Evolutionary conservation across 2,797 vertebrate genomes (phyloP), one percentile per base, ranked within the genome.

Genomic region (Xerus rutilus): DNA sequence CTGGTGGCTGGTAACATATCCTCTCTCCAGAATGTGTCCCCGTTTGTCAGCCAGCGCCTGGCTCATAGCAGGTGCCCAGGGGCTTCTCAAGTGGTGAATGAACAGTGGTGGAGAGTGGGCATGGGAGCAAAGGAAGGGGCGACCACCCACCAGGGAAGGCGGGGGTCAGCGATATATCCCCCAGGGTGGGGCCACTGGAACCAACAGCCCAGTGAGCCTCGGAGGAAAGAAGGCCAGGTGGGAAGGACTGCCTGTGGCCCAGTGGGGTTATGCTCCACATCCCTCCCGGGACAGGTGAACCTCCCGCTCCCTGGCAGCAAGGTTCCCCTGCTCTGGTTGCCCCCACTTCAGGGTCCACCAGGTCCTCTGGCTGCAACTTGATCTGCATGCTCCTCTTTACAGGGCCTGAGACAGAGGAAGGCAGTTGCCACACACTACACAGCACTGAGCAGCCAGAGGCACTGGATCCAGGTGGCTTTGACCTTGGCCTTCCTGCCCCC

Each of bases 361-460:
- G 23, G 18, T 25, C 67, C 73, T 86, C 49, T 52, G n/a, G 5
- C 89, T 28, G 25, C 0, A 59, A 77, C 18, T 49, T 17, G 21
- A 39, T 52, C 52, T 39, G 23, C 17, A 45, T 8, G 8, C 7
- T 28, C 35, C 13, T 14, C 28, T 45, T 72, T 39, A 25, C 8
- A 67, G 76, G 85, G 47, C 23, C 65, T 13, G 73, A 62, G 52
- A 18, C 30, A 18, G 39, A 3, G 43, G 64, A 11, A 8, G 54
- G 15, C 10, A 4, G n/a, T 20, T n/a, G 6, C 18, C n/a, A 7
- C 8, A 2, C 0, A 5, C 15, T n/a, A 20, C 5, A 12, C 18
- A 47, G 23, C 43, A 11, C 57, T 20, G 21, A 12, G 62, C 28
- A 65, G 39, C 23, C 30, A 67, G 28, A 7, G 82, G 23, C 3